Conservation (phyloP, 2,797 vertebrate genomes). For the Alosa sapidissima region DNA sequence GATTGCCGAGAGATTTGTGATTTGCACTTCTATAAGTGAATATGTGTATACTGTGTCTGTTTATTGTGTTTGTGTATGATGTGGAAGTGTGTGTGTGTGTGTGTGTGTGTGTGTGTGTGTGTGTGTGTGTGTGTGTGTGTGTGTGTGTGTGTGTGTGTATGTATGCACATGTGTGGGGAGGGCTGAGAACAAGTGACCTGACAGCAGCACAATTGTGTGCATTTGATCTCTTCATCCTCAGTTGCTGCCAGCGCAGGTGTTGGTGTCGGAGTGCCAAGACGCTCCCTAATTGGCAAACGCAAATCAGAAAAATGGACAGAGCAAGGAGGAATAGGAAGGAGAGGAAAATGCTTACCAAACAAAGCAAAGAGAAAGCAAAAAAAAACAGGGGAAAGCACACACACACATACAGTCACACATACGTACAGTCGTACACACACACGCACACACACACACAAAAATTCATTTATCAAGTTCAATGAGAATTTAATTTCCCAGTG, state of each 20-base stretch:
- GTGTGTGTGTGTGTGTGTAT: not conserved
- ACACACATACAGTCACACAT: not conserved
- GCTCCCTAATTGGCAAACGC: conserved; percentile 49
- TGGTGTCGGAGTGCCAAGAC: conserved; percentile 46
- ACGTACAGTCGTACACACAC: not conserved
- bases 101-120: not conserved
- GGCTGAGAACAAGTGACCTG: conserved; percentile 18
- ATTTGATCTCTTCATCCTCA: conserved; percentile 48
- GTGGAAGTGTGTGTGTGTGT: not conserved
- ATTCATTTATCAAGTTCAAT: conserved; percentile 60
- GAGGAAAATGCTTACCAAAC: conserved; percentile 36
- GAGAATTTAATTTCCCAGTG: conserved; percentile 68
- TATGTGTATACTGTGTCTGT: not conserved
- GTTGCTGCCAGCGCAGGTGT: conserved; percentile 54
- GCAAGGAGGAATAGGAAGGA: conserved; percentile 42
- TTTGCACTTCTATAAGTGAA: not conserved
- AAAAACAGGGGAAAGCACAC: conserved; percentile 31
- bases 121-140: conserved; percentile 13
- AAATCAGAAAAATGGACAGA: conserved; percentile 43
- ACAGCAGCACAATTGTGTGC: not conserved
- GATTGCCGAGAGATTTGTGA: not conserved
- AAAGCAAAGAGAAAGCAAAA: conserved; percentile 35
- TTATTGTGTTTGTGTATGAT: not conserved
- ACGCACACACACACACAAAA: not conserved
- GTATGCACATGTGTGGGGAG: not conserved